Evolutionary conservation across 2,888 invertebrate genomes (phyloP).

Genomic region (Athalia cordata): DNA sequence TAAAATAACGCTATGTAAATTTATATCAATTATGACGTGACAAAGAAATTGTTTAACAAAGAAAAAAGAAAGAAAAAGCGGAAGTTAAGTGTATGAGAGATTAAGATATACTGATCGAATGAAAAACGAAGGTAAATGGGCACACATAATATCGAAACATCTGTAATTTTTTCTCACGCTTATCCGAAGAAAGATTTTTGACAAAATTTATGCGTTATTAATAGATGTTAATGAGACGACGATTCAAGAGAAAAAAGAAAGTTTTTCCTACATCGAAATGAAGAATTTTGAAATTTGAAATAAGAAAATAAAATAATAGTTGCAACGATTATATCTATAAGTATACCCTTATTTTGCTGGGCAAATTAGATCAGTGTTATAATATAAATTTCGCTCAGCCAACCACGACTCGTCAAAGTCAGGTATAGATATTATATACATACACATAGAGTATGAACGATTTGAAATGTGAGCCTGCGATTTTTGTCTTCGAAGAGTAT

Average conservation of each 20-base stretch:
- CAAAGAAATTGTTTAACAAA: neutral
- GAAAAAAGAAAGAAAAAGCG: conserved; percentile 46
- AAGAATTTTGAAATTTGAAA: neutral
- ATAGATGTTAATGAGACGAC: conserved; percentile 56
- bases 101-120: conserved; percentile 42
- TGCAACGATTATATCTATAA: neutral
- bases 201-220: conserved; percentile 58
- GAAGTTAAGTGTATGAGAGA: neutral
- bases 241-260: conserved; percentile 48
- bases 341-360: neutral
- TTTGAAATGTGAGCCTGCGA: too few species aligned
- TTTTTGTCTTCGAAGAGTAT: conserved; percentile 44
- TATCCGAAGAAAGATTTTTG: conserved; percentile 66
- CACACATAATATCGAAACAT: conserved; percentile 47
- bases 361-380: neutral
- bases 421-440: too few species aligned
- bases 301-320: neutral
- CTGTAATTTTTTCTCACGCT: conserved; percentile 68
- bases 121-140: neutral
- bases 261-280: neutral
- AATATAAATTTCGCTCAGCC: too few species aligned
- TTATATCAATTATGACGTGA: conserved; percentile 25
- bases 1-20: conserved; percentile 41
- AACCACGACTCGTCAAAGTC: too few species aligned
- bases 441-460: too few species aligned